These are phyloP conservation scores for Eutrigla gurnardus DNA, from an alignment of 2,797 vertebrate genomes.

Conservation along the genomic window DNA sequence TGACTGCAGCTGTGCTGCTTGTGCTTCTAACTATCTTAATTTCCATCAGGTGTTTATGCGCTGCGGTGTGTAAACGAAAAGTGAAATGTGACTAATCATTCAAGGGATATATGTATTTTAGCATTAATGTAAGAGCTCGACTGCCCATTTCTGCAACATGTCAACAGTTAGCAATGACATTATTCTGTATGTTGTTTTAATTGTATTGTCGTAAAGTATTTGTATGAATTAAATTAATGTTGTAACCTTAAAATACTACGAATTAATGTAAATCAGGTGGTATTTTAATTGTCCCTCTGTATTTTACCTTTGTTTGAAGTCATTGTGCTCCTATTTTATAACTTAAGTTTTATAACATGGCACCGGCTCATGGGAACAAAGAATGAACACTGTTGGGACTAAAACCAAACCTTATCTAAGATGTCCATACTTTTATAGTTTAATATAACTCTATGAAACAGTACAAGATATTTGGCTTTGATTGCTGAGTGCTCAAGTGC, in stretches of 20 bases:
- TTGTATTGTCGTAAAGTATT: neutral
- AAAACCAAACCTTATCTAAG: no score
- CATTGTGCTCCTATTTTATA: no score
- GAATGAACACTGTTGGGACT: no score
- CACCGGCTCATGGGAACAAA: no score
- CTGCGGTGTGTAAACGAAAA: slow-evolving; percentile 56
- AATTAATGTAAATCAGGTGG: neutral
- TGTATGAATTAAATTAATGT: no score
- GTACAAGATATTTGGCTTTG: no score
- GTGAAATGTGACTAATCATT: slow-evolving; percentile 48
- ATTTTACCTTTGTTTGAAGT: no score
- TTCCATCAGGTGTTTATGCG: slow-evolving; percentile 59
- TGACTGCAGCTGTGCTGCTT: slow-evolving; percentile 44
- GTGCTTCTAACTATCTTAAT: slow-evolving; percentile 32
- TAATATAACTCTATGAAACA: no score
- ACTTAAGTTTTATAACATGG: no score
- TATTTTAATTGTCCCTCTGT: no score
- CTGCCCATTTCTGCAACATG: neutral
- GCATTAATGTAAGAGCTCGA: neutral
- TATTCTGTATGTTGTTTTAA: neutral
- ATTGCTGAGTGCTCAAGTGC: no score
- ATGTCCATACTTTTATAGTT: no score
- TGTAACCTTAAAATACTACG: neutral
- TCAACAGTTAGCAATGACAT: neutral
- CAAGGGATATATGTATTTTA: neutral